Percentiles rank a stretch among this genome's conserved stretches.
Evolutionary conservation across 1,140 invertebrate genomes (phyloP).

Genomic region (Halyomorpha halys): DNA sequence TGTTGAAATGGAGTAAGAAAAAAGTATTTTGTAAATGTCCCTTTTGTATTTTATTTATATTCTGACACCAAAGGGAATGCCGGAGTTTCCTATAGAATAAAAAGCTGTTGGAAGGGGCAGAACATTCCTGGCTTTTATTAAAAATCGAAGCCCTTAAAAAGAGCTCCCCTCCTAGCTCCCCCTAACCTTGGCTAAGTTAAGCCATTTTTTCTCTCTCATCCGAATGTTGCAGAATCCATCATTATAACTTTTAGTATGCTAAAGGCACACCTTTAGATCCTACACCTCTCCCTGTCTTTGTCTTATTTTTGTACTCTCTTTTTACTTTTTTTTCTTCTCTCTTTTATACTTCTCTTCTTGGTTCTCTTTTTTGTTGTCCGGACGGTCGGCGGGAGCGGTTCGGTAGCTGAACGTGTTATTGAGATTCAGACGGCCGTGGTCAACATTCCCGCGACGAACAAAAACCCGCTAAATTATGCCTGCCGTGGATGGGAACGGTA

Average conservation of each 20-base stretch:
- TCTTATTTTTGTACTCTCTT: background rate
- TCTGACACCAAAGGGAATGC: too few species aligned
- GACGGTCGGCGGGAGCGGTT: too few species aligned
- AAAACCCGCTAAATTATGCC: too few species aligned
- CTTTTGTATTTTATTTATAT: too few species aligned
- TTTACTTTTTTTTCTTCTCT: background rate
- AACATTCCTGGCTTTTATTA: slow-evolving; percentile 7
- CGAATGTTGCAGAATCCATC: background rate
- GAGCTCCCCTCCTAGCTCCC: background rate
- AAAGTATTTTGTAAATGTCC: too few species aligned
- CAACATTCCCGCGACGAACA: too few species aligned
- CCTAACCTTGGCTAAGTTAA: background rate
- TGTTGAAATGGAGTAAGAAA: too few species aligned
- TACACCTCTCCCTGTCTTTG: slow-evolving; percentile 1
- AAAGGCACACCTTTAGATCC: background rate
- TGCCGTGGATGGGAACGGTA: too few species aligned
- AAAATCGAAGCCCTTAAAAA: background rate
- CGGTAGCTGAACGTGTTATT: too few species aligned
- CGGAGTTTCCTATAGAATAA: too few species aligned
- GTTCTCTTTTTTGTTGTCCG: slow-evolving; percentile 1
- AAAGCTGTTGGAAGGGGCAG: background rate
- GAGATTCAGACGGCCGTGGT: too few species aligned
- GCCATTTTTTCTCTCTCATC: background rate
- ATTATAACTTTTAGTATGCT: slow-evolving; percentile 6
- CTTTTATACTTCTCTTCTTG: slow-evolving; percentile 10